Conservation (phyloP, 2,888 invertebrate species). For the Neoascia interrupta region DNA sequence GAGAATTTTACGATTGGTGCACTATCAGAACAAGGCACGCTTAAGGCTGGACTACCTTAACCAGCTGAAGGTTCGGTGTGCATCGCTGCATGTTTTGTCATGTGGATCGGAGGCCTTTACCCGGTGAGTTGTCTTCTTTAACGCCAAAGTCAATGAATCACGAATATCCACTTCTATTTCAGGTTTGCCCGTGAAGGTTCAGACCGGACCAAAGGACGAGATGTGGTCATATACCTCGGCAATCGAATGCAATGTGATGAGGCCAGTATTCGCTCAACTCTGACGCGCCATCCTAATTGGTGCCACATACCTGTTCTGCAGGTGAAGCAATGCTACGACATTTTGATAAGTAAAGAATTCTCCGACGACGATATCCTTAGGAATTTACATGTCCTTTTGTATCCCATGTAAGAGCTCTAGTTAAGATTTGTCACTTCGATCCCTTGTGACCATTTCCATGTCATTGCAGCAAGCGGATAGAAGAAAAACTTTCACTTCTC, state of each 20-base stretch:
- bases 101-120: conserved; percentile 78
- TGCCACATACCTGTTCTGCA: conserved; percentile 82
- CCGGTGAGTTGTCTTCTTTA: too few relatives aligned
- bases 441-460: not conserved
- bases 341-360: conserved; percentile 81
- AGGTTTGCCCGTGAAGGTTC: conserved; percentile 82
- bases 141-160: not conserved
- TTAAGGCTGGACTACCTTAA: conserved; percentile 81
- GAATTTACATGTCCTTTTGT: conserved; percentile 84
- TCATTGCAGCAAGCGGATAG: conserved; percentile 75
- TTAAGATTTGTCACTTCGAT: conserved; percentile 9
- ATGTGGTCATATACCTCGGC: conserved; percentile 79
- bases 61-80: conserved; percentile 80
- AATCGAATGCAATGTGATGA: conserved; percentile 76
- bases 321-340: conserved; percentile 83
- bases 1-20: conserved; percentile 81
- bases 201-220: conserved; percentile 80
- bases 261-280: conserved; percentile 74
- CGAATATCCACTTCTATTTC: not conserved
- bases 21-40: conserved; percentile 80
- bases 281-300: conserved; percentile 84
- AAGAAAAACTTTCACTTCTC: conserved; percentile 74
- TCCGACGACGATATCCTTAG: conserved; percentile 81
- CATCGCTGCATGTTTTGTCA: conserved; percentile 80
- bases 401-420: conserved; percentile 82